Evolutionary conservation across 1,140 invertebrate species (phyloP).

Genomic region (Ptiloglossa arizonensis): DNA sequence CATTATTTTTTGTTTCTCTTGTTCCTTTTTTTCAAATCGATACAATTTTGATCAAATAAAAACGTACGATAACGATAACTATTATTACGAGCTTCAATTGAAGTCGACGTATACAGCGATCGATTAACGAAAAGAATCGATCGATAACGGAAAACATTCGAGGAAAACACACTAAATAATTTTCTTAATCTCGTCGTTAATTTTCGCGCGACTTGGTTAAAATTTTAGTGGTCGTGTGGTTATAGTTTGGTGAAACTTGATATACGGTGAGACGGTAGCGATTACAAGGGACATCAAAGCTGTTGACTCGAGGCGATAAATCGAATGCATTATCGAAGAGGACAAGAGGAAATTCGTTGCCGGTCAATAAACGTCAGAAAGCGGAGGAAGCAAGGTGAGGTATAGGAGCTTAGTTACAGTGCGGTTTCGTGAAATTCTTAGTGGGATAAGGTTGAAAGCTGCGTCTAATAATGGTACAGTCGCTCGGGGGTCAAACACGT

Average conservation of each 20-base stretch:
- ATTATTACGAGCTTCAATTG: too few relatives aligned
- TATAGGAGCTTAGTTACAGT: constrained; percentile 58
- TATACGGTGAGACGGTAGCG: constrained; percentile 45
- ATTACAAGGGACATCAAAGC: constrained; percentile 28
- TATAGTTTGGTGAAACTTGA: constrained; percentile 31
- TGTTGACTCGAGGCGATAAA: constrained; percentile 62
- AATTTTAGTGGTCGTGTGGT: not conserved
- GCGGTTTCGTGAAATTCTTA: constrained; percentile 73
- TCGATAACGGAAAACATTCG: too few relatives aligned
- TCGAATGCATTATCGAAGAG: constrained; percentile 39
- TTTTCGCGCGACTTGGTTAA: not conserved
- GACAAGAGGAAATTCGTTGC: constrained; percentile 35
- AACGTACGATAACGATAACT: too few relatives aligned
- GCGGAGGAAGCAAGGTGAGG: constrained; percentile 32
- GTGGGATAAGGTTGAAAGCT: constrained; percentile 68
- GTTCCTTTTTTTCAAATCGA: too few relatives aligned
- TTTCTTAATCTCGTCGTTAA: not conserved
- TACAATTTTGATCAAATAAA: too few relatives aligned
- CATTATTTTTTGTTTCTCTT: too few relatives aligned
- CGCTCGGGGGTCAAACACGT: constrained; percentile 72
- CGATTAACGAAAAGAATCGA: too few relatives aligned
- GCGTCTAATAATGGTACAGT: constrained; percentile 74
- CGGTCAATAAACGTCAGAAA: constrained; percentile 64
- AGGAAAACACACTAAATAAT: too few relatives aligned
- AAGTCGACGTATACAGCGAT: too few relatives aligned